These are phyloP conservation scores for Rhysida immarginata DNA, from an alignment of 1,140 invertebrate genomes.

Conservation along the genomic window DNA sequence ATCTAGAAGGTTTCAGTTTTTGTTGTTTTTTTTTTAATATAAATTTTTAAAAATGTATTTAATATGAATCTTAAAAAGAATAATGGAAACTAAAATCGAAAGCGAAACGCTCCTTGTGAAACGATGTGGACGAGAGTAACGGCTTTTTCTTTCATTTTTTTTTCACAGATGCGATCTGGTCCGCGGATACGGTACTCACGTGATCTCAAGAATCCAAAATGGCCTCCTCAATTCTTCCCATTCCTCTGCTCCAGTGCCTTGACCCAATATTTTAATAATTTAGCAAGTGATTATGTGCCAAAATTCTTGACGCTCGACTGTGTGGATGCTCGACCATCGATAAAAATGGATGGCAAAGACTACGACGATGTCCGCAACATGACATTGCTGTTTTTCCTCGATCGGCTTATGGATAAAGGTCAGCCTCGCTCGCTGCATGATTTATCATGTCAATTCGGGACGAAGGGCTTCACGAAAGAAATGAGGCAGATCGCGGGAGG, in stretches of 20 bases:
- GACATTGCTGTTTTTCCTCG: slow-evolving; percentile 89
- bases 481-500: slow-evolving; percentile 73
- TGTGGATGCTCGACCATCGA: neutral
- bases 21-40: too few relatives aligned
- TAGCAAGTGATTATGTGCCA: neutral
- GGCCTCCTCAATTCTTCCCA: neutral
- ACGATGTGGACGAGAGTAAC: too few relatives aligned
- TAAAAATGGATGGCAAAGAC: slow-evolving; percentile 72
- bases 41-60: too few relatives aligned
- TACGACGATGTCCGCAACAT: slow-evolving; percentile 85
- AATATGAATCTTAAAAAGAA: too few relatives aligned
- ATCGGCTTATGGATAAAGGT: slow-evolving; percentile 84
- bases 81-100: too few relatives aligned
- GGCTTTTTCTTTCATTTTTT: neutral
- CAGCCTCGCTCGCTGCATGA: slow-evolving; percentile 80
- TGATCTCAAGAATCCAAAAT: slow-evolving; percentile 5
- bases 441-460: slow-evolving; percentile 89
- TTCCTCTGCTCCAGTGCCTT: neutral
- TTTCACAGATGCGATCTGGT: neutral
- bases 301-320: neutral
- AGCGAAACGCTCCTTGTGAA: too few relatives aligned
- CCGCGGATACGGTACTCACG: neutral
- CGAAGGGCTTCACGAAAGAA: slow-evolving; percentile 87
- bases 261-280: neutral
- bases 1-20: too few relatives aligned